Evolutionary conservation across 2,888 invertebrate genomes (phyloP).

Genomic region (Xiphydria camelus): DNA sequence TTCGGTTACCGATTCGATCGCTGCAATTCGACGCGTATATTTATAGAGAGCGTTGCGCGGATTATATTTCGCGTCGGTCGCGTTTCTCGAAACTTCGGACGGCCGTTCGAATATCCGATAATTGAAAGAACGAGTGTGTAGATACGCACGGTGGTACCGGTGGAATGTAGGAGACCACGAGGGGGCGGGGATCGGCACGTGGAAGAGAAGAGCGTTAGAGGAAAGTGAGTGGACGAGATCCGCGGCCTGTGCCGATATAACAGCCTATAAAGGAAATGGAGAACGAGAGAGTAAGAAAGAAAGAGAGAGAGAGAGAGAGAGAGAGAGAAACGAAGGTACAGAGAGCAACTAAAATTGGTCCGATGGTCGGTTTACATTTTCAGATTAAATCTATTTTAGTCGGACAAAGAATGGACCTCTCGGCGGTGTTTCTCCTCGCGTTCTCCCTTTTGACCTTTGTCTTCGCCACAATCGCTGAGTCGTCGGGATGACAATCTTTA

Average conservation of each 20-base stretch:
- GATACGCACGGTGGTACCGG: not conserved
- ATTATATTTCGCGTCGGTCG: constrained; percentile 1
- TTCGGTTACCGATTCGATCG: too few species aligned
- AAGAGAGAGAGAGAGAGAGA: not conserved
- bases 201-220: not conserved
- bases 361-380: constrained; percentile 39
- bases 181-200: not conserved
- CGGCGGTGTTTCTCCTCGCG: too few species aligned
- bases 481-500: too few species aligned
- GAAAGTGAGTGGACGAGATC: not conserved
- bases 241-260: too few species aligned
- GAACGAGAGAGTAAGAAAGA: too few species aligned
- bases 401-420: too few species aligned
- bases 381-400: constrained; percentile 37
- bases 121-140: constrained; percentile 10
- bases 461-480: too few species aligned
- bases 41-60: too few species aligned
- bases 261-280: constrained; percentile 1
- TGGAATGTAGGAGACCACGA: constrained; percentile 4
- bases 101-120: constrained; percentile 10
- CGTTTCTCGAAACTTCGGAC: not conserved
- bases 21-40: too few species aligned
- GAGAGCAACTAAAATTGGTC: constrained; percentile 33
- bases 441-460: too few species aligned
- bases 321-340: constrained; percentile 8